These are phyloP conservation scores for Dendropsophus ebraccatus DNA, from an alignment of 2,113 vertebrate genomes.

Conservation along the genomic window DNA sequence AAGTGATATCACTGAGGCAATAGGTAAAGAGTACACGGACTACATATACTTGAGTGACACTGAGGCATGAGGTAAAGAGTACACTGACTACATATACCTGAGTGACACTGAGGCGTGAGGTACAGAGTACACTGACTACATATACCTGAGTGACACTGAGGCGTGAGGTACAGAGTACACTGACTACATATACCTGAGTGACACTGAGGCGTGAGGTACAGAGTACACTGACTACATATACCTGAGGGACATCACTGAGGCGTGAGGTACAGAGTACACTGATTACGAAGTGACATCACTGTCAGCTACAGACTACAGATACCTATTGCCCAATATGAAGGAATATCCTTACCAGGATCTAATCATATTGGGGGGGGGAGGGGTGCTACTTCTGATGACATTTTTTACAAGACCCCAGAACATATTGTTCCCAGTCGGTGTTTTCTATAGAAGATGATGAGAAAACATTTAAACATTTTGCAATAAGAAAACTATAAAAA, in stretches of 20 bases:
- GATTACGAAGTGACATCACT: too few species aligned
- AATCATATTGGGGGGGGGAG: too few species aligned
- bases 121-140: too few species aligned
- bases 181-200: neutral
- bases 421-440: neutral
- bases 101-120: too few species aligned
- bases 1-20: neutral
- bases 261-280: too few species aligned
- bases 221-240: neutral
- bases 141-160: too few species aligned
- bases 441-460: neutral
- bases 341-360: too few species aligned
- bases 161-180: neutral
- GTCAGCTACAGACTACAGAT: too few species aligned
- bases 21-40: neutral
- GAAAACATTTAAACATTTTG: constrained; percentile 14
- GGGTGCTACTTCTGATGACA: neutral
- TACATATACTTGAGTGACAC: neutral
- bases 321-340: too few species aligned
- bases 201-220: neutral
- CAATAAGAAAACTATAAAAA: neutral
- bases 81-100: neutral
- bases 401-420: neutral
- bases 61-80: neutral
- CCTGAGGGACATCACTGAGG: too few species aligned